These are phyloP conservation scores for Ochlodes sylvanus DNA, from an alignment of 2,888 invertebrate species.

Conservation along the genomic window DNA sequence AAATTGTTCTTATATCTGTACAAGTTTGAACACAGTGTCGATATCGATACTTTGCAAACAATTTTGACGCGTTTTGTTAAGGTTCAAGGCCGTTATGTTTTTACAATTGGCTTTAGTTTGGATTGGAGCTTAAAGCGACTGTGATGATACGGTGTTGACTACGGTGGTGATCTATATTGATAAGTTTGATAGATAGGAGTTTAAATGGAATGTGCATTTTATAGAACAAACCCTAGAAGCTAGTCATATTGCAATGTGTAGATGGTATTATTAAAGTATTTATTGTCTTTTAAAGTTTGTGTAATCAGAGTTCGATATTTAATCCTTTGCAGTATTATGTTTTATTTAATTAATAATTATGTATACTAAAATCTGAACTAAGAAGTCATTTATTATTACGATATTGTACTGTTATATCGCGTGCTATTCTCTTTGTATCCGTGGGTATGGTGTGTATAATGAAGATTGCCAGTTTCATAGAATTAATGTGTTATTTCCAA, in stretches of 20 bases:
- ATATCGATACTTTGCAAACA: no score
- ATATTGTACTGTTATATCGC: constrained; percentile 9
- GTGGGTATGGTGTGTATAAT: not conserved
- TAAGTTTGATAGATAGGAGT: constrained; percentile 44
- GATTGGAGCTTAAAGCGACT: constrained; percentile 41
- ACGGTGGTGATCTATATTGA: constrained; percentile 26
- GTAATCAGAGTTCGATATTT: constrained; percentile 23
- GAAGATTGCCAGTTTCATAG: not conserved
- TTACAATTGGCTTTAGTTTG: constrained; percentile 23
- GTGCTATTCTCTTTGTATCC: constrained; percentile 25
- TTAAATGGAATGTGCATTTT: constrained; percentile 54
- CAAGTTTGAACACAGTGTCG: not conserved
- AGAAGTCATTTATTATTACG: constrained; percentile 5
- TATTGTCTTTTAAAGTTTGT: constrained; percentile 18
- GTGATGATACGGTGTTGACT: constrained; percentile 39
- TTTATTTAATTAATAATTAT: constrained; percentile 10
- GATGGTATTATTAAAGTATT: constrained; percentile 44
- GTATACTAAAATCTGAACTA: not conserved
- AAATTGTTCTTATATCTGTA: not conserved
- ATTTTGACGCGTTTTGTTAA: not conserved
- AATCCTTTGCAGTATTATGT: constrained; percentile 33
- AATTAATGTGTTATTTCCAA: not conserved
- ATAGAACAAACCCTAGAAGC: constrained; percentile 59
- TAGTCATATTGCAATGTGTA: constrained; percentile 62
- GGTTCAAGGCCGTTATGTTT: no score